Evolutionary conservation across 2,113 vertebrate genomes (phyloP).

Genomic region (Willisornis vidua): DNA sequence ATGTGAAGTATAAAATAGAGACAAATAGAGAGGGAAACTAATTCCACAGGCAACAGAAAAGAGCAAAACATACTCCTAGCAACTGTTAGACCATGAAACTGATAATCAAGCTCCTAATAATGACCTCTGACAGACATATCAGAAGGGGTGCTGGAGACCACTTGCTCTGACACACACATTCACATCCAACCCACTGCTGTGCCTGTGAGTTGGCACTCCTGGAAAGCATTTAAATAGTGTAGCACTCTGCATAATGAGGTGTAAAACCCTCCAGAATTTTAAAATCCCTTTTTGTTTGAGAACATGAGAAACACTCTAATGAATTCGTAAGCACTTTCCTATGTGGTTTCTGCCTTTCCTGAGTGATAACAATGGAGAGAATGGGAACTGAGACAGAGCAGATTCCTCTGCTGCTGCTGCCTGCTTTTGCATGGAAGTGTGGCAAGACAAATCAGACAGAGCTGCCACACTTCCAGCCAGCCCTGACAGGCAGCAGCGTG

Average conservation of each 20-base stretch:
- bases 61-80: background rate
- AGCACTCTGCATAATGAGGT: background rate
- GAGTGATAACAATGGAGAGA: background rate
- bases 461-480: background rate
- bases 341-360: background rate
- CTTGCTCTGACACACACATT: background rate
- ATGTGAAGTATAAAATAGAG: background rate
- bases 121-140: background rate
- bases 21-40: background rate
- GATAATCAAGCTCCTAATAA: background rate
- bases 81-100: background rate
- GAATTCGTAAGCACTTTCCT: background rate
- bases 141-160: background rate
- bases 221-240: background rate
- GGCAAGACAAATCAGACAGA: background rate
- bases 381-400: background rate
- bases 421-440: background rate
- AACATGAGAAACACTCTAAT: background rate
- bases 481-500: background rate
- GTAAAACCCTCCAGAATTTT: background rate
- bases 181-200: background rate
- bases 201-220: background rate
- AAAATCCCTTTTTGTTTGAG: background rate
- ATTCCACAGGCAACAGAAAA: background rate
- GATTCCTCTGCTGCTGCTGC: background rate